phyloP scores from a whole-genome alignment of 2,113 vertebrate species.

The Nothocercus julius region DNA sequence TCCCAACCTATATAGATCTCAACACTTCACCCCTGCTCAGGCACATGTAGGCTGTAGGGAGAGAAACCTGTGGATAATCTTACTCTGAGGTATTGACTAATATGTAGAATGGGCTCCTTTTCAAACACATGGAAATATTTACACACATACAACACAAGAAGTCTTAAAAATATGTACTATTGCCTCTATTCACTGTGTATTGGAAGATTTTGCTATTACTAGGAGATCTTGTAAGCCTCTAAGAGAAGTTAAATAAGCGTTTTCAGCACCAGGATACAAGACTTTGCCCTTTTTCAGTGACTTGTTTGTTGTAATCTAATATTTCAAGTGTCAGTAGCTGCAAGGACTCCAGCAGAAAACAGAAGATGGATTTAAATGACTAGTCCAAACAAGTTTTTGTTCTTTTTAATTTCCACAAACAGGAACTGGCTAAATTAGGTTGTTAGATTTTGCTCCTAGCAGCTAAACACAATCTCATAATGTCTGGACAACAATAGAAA shows the following conservation, averaged over 20 bases:
- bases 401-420: conserved; percentile 29
- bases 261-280: not conserved
- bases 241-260: not conserved
- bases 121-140: not conserved
- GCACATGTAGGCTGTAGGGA: too few relatives aligned
- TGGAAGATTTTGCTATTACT: not conserved
- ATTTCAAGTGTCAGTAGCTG: not conserved
- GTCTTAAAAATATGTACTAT: not conserved
- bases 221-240: not conserved
- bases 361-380: not conserved
- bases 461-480: conserved; percentile 6
- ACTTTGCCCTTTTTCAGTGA: not conserved
- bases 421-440: conserved; percentile 11
- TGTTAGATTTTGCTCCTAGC: conserved; percentile 30
- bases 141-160: not conserved
- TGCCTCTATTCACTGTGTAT: not conserved
- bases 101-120: not conserved
- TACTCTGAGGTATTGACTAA: not conserved
- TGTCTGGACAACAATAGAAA: not conserved
- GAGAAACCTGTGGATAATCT: not conserved
- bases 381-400: not conserved
- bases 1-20: not conserved
- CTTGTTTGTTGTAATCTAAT: not conserved
- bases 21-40: not conserved
- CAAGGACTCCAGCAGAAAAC: not conserved